These are phyloP conservation scores for Plemyria rubiginata DNA, from an alignment of 2,888 invertebrate genomes.

Conservation along the genomic window DNA sequence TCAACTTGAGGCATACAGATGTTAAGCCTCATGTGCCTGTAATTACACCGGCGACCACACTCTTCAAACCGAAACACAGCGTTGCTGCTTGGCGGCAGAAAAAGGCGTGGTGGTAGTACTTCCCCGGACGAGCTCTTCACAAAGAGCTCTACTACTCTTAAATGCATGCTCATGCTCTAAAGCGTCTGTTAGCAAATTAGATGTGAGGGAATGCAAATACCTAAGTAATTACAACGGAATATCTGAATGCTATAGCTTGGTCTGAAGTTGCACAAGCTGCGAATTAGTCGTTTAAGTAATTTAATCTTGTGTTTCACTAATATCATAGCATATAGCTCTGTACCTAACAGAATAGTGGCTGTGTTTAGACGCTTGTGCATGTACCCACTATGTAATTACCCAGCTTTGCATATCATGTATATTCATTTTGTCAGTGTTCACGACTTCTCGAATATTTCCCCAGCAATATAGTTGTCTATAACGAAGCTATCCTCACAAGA, in stretches of 20 bases:
- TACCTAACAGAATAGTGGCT: constrained; percentile 14
- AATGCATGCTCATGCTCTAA: constrained; percentile 55
- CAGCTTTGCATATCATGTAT: constrained; percentile 28
- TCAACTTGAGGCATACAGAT: too few species aligned
- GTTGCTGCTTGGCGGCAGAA: too few species aligned
- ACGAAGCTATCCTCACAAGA: constrained; percentile 71
- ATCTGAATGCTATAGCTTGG: constrained; percentile 50
- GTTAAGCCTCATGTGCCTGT: too few species aligned
- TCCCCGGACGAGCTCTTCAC: too few species aligned
- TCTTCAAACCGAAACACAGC: too few species aligned
- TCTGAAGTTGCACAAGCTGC: constrained; percentile 44
- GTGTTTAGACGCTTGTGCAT: constrained; percentile 14
- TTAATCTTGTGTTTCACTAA: constrained; percentile 5
- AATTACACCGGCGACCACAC: too few species aligned
- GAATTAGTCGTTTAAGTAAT: constrained; percentile 41
- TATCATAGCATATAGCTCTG: constrained; percentile 10
- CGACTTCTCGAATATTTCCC: constrained; percentile 37
- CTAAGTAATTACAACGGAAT: constrained; percentile 55
- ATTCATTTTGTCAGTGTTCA: constrained; percentile 35
- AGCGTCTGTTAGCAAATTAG: constrained; percentile 58
- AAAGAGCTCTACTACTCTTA: too few species aligned
- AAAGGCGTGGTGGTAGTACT: too few species aligned
- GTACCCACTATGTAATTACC: constrained; percentile 24
- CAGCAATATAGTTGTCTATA: constrained; percentile 53
- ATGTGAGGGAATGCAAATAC: constrained; percentile 65